Conservation (phyloP, 2,888 invertebrate species). For the Uloborus plumipes region DNA sequence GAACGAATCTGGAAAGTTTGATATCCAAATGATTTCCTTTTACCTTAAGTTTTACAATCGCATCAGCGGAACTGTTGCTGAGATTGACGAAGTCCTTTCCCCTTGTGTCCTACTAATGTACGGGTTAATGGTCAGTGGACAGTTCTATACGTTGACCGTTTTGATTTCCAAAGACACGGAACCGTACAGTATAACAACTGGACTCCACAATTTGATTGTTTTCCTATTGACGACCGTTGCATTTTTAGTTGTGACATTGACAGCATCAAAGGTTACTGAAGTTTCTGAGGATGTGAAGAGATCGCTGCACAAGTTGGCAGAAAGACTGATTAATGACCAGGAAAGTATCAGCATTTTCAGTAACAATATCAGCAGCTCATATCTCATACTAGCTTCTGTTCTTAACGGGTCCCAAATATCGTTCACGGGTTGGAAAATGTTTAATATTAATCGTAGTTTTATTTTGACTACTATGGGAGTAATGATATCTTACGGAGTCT, state of each 20-base stretch:
- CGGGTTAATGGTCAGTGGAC: constrained; percentile 56
- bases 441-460: constrained; percentile 56
- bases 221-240: constrained; percentile 48
- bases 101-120: constrained; percentile 55
- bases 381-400: constrained; percentile 32
- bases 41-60: constrained; percentile 46
- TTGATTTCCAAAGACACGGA: constrained; percentile 49
- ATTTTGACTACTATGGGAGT: constrained; percentile 60
- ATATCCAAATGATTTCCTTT: not conserved
- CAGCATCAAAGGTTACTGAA: constrained; percentile 42
- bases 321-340: not conserved
- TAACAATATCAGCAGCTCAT: constrained; percentile 12
- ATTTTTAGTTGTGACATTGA: constrained; percentile 42
- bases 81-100: constrained; percentile 51
- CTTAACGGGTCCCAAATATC: constrained; percentile 47
- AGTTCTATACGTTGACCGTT: constrained; percentile 48
- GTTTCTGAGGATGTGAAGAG: constrained; percentile 37
- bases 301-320: constrained; percentile 46
- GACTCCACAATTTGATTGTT: constrained; percentile 37
- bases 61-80: constrained; percentile 18
- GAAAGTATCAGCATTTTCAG: not conserved
- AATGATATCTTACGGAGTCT: constrained; percentile 57
- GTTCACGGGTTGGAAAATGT: constrained; percentile 60
- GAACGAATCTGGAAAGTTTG: not conserved
- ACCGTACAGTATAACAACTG: constrained; percentile 32